Percentiles rank a stretch among this genome's conserved stretches.
These are phyloP conservation scores for Picathartes gymnocephalus DNA, from an alignment of 2,113 vertebrate species.

Conservation along the genomic window DNA sequence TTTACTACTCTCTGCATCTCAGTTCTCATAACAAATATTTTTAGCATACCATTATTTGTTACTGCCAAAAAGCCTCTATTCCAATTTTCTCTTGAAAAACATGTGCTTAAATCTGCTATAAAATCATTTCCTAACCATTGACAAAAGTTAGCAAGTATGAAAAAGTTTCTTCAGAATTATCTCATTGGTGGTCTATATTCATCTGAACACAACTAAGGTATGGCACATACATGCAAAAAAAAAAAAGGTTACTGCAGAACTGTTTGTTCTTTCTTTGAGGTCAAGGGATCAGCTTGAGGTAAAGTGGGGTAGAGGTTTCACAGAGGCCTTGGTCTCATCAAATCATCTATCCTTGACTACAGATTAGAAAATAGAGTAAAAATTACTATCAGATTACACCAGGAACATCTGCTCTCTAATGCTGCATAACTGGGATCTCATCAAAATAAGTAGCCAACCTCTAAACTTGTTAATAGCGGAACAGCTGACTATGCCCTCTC, in stretches of 20 bases:
- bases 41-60: neutral
- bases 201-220: neutral
- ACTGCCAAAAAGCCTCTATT: neutral
- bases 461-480: neutral
- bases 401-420: conserved; percentile 43
- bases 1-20: neutral
- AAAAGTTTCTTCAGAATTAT: neutral
- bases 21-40: neutral
- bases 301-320: conserved; percentile 3
- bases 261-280: conserved; percentile 55
- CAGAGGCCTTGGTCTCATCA: conserved; percentile 51
- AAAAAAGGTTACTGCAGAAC: neutral
- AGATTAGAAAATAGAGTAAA: conserved; percentile 52
- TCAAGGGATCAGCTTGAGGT: conserved; percentile 37
- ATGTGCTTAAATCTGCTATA: neutral
- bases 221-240: neutral
- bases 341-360: conserved; percentile 48
- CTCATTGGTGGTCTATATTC: neutral
- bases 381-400: conserved; percentile 45
- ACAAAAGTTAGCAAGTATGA: neutral
- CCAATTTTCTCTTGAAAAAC: neutral
- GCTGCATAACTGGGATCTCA: neutral
- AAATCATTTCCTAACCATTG: neutral
- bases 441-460: neutral
- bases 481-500: neutral